phyloP scores from a whole-genome alignment of 1,140 invertebrate genomes.

The Dendroctonus valens region DNA sequence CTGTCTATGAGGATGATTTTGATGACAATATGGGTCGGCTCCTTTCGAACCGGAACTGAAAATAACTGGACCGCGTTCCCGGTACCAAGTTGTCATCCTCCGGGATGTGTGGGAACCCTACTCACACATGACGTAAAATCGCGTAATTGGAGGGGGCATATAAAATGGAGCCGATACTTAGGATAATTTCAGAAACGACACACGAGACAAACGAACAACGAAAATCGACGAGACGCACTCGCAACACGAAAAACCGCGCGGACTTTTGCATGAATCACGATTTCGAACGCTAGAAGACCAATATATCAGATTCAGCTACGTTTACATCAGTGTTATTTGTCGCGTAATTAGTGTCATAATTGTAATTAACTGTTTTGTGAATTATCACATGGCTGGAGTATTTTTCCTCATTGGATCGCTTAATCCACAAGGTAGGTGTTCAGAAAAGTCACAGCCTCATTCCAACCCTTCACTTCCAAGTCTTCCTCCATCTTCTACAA shows the following conservation, averaged over 20 bases:
- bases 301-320: conserved; percentile 8
- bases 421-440: conserved; percentile 14
- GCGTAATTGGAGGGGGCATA: conserved; percentile 10
- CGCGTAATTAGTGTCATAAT: conserved; percentile 11
- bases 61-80: too few relatives aligned
- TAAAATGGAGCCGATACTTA: conserved; percentile 21
- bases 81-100: background rate
- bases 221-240: conserved; percentile 15
- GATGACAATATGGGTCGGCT: too few relatives aligned
- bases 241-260: conserved; percentile 20
- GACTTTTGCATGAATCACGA: conserved; percentile 27
- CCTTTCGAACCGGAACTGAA: too few relatives aligned
- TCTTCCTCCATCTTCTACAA: too few relatives aligned
- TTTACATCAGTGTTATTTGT: conserved; percentile 16
- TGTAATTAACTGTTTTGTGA: conserved; percentile 3
- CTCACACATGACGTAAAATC: conserved; percentile 3
- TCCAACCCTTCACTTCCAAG: too few relatives aligned
- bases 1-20: too few relatives aligned
- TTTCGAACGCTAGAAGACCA: conserved; percentile 2
- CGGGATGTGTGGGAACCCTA: conserved; percentile 1
- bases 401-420: conserved; percentile 3
- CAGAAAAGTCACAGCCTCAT: too few relatives aligned
- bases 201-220: conserved; percentile 26
- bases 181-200: conserved; percentile 30
- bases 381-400: conserved; percentile 26